Evolutionary conservation across 2,888 invertebrate species (phyloP).

Genomic region (Nephrotoma flavescens): DNA sequence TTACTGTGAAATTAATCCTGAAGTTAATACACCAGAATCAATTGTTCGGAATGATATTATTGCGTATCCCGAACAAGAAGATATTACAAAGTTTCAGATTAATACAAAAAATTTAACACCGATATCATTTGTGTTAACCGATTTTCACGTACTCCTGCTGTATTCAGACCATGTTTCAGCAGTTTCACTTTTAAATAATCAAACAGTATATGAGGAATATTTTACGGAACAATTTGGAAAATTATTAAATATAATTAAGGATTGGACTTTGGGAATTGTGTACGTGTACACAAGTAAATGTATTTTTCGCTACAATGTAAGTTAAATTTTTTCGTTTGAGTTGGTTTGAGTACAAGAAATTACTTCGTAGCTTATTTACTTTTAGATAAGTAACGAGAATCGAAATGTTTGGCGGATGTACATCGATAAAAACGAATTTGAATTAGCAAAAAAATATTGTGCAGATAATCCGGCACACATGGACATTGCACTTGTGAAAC

Average conservation of each 20-base stretch:
- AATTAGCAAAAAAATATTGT: constrained; percentile 73
- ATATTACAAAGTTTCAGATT: constrained; percentile 7
- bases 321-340: not conserved
- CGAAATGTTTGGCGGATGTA: constrained; percentile 82
- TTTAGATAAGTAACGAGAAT: constrained; percentile 49
- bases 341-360: not conserved
- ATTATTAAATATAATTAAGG: constrained; percentile 65
- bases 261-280: constrained; percentile 59
- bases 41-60: constrained; percentile 12
- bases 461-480: constrained; percentile 64
- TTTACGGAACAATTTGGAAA: constrained; percentile 68
- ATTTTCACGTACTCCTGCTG: constrained; percentile 78
- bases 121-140: constrained; percentile 66
- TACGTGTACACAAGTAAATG: constrained; percentile 78
- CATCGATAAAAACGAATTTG: constrained; percentile 70
- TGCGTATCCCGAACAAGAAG: constrained; percentile 9
- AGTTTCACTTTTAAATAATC: constrained; percentile 70
- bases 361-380: not conserved
- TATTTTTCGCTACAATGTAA: constrained; percentile 72
- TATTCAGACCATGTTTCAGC: constrained; percentile 73
- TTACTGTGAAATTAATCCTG: constrained; percentile 42
- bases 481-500: constrained; percentile 71
- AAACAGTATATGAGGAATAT: constrained; percentile 72
- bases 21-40: constrained; percentile 13
- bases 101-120: constrained; percentile 34